These are phyloP conservation scores for Dendrocopos noguchii DNA, from an alignment of 2,113 vertebrate species.

Conservation along the genomic window DNA sequence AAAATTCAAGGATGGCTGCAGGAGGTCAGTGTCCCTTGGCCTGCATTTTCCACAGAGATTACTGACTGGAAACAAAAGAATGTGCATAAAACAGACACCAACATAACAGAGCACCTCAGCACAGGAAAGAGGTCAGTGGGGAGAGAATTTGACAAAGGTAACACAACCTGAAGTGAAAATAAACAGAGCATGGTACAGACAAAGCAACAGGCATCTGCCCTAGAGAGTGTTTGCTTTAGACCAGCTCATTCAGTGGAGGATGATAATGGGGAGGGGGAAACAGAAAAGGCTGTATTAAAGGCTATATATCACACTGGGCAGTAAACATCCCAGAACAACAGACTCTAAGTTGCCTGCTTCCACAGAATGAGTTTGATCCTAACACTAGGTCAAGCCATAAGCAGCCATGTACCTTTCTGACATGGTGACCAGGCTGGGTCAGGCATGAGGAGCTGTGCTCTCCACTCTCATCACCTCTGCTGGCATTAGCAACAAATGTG, in stretches of 20 bases:
- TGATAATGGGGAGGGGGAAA: background rate
- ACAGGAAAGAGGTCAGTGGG: background rate
- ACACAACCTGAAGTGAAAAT: background rate
- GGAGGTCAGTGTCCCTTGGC: conserved; percentile 73
- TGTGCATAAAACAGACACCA: background rate
- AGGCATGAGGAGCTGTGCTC: background rate
- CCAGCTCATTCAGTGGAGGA: background rate
- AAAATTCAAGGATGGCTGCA: conserved; percentile 90
- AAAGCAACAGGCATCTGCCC: background rate
- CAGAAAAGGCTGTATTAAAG: background rate
- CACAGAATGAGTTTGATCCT: background rate
- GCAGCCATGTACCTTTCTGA: background rate
- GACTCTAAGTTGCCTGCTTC: background rate
- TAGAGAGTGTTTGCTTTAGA: background rate
- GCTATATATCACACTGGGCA: background rate
- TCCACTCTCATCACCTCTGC: background rate
- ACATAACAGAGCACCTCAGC: background rate
- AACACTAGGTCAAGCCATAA: background rate
- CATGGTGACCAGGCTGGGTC: background rate
- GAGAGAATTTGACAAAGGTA: background rate
- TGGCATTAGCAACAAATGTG: background rate
- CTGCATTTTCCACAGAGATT: conserved; percentile 85
- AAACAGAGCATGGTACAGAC: background rate
- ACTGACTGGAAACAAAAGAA: conserved; percentile 81
- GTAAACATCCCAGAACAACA: background rate